Evolutionary conservation across 2,797 vertebrate genomes (phyloP), one percentile per base, ranked within the genome.

Genomic region (Lagorchestes hirsutus): DNA sequence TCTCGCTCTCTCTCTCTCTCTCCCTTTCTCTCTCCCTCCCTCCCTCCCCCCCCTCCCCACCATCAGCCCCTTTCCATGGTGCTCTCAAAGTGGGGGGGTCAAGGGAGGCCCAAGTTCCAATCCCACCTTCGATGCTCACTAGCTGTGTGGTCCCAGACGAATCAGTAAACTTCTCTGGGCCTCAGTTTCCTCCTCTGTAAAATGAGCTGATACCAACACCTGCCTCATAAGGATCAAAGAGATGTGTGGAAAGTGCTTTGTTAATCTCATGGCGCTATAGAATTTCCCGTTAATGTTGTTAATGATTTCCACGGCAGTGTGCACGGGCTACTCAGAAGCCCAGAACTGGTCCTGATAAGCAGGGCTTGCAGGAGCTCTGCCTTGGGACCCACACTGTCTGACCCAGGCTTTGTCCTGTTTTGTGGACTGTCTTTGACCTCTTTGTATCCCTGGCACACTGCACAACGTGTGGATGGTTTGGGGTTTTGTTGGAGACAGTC

Each of bases 191-290:
- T 27, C 40, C 40, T 3, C n/a, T 82, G 0, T 46, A 46, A 82
- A 82, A 27, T 11, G 22, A 40, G 74, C 2, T 9, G 40, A 82
- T 8, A 27, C 40, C 6, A 82, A 3, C 22, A 9, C 18, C n/a
- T 46, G n/a, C 22, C n/a, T 40, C 67, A 16, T 18, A 18, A 56
- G 62, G 4, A 40, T 14, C 34, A 31, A 62, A 4, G 31, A 62
- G 31, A 34, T 62, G 16, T 13, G 29, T 59, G 58, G 29, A 29
- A 4, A 59, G 29, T 31, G 29, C 58, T 31, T 59, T 31, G 29
- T 11, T 16, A 34, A 14, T 13, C n/a, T 74, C 2, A 40, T 1
- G 16, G n/a, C 1, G 0, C 67, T 22, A 2, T 4, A 40, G 67
- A 40, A 74, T 22, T 40, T 74, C 67, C n/a, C 24, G 67, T 40